These are phyloP conservation scores for Galagoides demidoff DNA, from an alignment of 2,797 vertebrate species.

Conservation along the genomic window DNA sequence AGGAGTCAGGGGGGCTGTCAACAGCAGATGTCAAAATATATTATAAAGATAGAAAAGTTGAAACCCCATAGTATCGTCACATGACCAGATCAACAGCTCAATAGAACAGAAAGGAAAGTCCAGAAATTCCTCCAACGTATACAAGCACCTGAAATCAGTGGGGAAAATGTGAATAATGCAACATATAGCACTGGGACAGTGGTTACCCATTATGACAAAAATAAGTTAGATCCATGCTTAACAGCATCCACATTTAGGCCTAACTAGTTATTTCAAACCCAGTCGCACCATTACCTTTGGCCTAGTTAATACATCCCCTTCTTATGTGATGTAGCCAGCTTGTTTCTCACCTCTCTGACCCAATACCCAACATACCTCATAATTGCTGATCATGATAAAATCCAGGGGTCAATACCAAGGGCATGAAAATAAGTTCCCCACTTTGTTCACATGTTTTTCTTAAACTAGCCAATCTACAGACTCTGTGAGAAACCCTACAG, in stretches of 20 bases:
- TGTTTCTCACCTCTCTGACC: neutral
- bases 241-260: neutral
- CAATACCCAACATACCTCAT: neutral
- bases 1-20: neutral
- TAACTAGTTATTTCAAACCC: neutral
- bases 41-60: conserved; percentile 19
- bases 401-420: neutral
- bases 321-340: neutral
- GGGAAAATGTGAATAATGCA: neutral
- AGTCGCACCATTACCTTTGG: neutral
- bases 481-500: neutral
- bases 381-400: neutral
- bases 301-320: neutral
- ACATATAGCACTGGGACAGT: neutral
- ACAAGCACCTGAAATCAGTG: neutral
- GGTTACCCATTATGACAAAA: conserved; percentile 16
- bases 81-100: neutral
- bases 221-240: neutral
- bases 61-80: neutral
- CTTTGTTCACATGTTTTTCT: neutral
- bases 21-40: conserved; percentile 13
- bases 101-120: neutral
- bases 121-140: neutral
- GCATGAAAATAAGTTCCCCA: neutral
- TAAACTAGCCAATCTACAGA: neutral